A percentile compares a stretch with the other conserved stretches of the same genome.
phyloP scores from a whole-genome alignment of 2,888 invertebrate genomes.

The Orchestes rusci region DNA sequence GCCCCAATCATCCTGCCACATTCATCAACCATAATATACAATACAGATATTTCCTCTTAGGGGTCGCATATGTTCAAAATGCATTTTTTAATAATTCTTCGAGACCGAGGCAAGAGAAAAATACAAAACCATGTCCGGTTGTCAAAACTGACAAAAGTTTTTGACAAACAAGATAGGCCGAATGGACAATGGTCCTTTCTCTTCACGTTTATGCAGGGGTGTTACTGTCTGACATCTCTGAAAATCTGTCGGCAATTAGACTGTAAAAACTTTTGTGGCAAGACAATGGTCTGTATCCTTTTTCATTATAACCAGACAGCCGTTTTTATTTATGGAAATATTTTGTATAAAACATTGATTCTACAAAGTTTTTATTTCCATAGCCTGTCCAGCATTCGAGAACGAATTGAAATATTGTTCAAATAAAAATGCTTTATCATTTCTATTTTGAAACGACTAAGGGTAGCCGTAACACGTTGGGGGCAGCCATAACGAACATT shows the following conservation, averaged over 20 bases:
- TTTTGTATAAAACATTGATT: no score
- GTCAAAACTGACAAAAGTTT: constrained; percentile 43
- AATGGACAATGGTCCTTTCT: constrained; percentile 35
- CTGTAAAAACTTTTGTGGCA: constrained; percentile 21
- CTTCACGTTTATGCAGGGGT: constrained; percentile 13
- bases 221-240: constrained; percentile 22
- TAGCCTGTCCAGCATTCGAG: no score
- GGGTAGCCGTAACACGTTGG: constrained; percentile 12
- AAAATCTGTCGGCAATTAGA: constrained; percentile 20
- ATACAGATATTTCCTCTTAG: no score
- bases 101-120: no score
- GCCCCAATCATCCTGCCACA: no score
- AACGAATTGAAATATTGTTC: no score
- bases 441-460: constrained; percentile 10
- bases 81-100: no score
- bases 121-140: constrained; percentile 28
- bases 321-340: no score
- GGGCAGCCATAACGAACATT: constrained; percentile 29
- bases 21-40: no score
- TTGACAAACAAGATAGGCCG: constrained; percentile 39
- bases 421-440: constrained; percentile 19
- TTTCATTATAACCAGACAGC: no score
- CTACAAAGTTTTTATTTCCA: no score
- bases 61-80: no score
- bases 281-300: constrained; percentile 11